Conservation (phyloP, 2,113 vertebrate species). For the Eublepharis macularius region DNA sequence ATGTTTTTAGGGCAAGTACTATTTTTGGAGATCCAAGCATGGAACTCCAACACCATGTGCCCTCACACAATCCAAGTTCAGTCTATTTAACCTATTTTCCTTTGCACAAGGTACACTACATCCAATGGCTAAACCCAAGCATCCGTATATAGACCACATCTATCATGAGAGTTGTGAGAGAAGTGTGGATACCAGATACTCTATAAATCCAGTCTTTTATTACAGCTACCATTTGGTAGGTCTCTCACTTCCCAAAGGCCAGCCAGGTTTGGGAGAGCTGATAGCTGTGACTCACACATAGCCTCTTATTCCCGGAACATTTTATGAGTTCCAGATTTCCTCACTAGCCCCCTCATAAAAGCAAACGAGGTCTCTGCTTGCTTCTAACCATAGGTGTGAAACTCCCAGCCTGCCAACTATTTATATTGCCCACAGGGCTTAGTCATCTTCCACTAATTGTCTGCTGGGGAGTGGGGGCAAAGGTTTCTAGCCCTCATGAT, state of each 20-base stretch:
- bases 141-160: background rate
- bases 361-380: background rate
- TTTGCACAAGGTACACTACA: background rate
- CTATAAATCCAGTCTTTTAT: background rate
- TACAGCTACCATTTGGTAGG: background rate
- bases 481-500: background rate
- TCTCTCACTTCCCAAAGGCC: background rate
- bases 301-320: background rate
- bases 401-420: fast-evolving
- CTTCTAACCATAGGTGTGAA: background rate
- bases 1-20: too few relatives aligned
- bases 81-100: background rate
- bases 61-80: too few relatives aligned
- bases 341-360: background rate
- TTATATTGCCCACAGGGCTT: background rate
- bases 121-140: background rate
- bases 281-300: background rate
- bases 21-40: too few relatives aligned
- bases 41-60: too few relatives aligned
- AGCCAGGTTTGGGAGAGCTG: background rate
- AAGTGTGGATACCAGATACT: background rate
- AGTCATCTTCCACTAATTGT: constrained; percentile 20
- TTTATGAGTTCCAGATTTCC: background rate
- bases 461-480: background rate
- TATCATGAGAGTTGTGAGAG: background rate